Base-by-base conservation (phyloP, 2,113 vertebrate species). In the Passer domesticus region DNA sequence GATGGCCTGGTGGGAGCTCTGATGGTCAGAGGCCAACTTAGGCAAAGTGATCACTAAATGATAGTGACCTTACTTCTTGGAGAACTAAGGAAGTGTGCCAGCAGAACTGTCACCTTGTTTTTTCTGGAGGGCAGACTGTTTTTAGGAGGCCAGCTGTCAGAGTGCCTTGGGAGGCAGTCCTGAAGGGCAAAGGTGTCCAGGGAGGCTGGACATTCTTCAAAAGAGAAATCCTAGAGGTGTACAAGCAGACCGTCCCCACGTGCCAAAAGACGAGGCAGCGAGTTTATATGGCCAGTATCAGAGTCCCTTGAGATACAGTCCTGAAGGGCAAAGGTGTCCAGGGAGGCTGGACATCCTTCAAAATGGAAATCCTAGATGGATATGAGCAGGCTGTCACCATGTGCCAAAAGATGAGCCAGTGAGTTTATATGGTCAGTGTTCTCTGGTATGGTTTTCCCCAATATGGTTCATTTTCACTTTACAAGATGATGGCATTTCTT, bases 41-140 rank as follows among this genome's bases (percentile, higher is more conserved):
- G 47, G 10, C 21, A 68, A 39, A 79, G 33, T 15, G 10, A 27
- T 68, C 11, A 39, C 0, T 0, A 72, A 73, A 55, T 30, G 2
- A 35, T 8, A 39, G 24, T 53, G 41, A 37, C 18, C 37, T 44
- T 60, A 77, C 7, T 60, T 44, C 62, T 76, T 33, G 41, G 53
- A 72, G 35, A 73, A 78, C 28, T 50, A 76, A 39, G 59, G 53
- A 30, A 7, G 3, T 19, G 6, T 43, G 10, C 53, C 35, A 78
- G 23, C 11, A 60, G 41, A 79, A 73, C 46, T 83, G n/a, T 27
- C 46, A 73, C 44, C 44, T 53, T 72, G 13, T 27, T 28, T 41
- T 41, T 66, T 83, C 47, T 55, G 41, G 41, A 83, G 16, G 31
- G 31, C 18, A 77, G 44, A 53, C n/a, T 77, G 25, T 83, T 64